These are phyloP conservation scores for Paralinhomoeus sp. DNA, from an alignment of 2,888 invertebrate genomes.

Conservation along the genomic window DNA sequence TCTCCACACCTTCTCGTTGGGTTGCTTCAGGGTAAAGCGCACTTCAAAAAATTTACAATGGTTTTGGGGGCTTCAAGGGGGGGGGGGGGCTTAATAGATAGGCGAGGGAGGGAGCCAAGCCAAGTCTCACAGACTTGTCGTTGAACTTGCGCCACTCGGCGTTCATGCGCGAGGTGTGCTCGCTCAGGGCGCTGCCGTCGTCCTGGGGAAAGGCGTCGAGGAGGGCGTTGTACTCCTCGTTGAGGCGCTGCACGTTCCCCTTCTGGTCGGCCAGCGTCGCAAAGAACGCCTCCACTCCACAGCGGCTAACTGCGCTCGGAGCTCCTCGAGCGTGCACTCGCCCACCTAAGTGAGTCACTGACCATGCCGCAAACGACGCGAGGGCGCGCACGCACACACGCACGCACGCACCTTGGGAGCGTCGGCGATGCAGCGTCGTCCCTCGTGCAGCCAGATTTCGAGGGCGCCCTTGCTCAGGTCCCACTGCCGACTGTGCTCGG, in stretches of 20 bases:
- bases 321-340: conserved; percentile 4
- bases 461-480: conserved; percentile 67
- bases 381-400: no score
- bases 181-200: conserved; percentile 20
- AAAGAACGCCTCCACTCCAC: conserved; percentile 42
- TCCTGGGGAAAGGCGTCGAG: conserved; percentile 16
- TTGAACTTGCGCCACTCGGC: conserved; percentile 25
- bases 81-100: no score
- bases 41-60: no score
- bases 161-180: conserved; percentile 18
- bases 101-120: no score
- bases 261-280: conserved; percentile 79
- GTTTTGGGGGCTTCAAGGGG: no score
- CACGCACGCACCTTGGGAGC: not conserved
- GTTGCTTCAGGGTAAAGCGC: no score
- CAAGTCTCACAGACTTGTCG: conserved; percentile 20
- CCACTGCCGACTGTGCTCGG: conserved; percentile 71
- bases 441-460: conserved; percentile 58
- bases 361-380: no score
- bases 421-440: conserved; percentile 3
- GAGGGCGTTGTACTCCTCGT: conserved; percentile 10
- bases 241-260: conserved; percentile 15
- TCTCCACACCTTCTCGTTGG: no score
- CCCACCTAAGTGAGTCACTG: not conserved
- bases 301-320: conserved; percentile 10